A percentile compares a stretch with the other conserved stretches of the same genome.
phyloP scores from a whole-genome alignment of 2,888 invertebrate genomes.

The Orthosia gracilis region DNA sequence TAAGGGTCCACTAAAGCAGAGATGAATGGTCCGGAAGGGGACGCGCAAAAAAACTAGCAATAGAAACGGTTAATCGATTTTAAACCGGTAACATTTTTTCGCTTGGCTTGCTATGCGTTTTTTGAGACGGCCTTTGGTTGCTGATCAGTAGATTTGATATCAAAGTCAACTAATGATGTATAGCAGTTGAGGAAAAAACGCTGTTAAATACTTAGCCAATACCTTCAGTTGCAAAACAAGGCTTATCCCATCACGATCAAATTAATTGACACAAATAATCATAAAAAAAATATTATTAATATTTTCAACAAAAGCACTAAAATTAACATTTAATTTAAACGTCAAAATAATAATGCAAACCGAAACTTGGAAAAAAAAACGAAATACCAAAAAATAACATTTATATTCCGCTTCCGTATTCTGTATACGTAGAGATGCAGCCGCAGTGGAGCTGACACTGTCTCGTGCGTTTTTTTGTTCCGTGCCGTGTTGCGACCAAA shows the following conservation, averaged over 20 bases:
- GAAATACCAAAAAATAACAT: constrained; percentile 32
- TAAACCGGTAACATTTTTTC: constrained; percentile 53
- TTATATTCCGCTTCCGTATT: constrained; percentile 59
- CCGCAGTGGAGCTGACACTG: constrained; percentile 52
- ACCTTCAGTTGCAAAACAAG: neutral
- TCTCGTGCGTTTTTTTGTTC: constrained; percentile 59
- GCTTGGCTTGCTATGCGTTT: constrained; percentile 28
- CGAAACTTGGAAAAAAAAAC: constrained; percentile 22
- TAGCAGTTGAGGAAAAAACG: neutral
- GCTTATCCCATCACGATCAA: neutral
- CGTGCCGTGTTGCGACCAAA: constrained; percentile 67
- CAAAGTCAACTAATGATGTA: neutral
- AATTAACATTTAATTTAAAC: constrained; percentile 23
- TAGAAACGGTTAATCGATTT: constrained; percentile 61
- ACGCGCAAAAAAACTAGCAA: constrained; percentile 57
- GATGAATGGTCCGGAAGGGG: constrained; percentile 60
- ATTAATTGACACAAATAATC: neutral
- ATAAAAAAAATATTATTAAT: neutral
- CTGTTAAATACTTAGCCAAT: neutral
- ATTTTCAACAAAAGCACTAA: neutral
- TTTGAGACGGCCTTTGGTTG: constrained; percentile 21
- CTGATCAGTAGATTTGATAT: constrained; percentile 4
- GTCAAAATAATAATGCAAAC: constrained; percentile 31
- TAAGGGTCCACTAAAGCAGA: constrained; percentile 54
- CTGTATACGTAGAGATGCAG: constrained; percentile 19